phyloP scores from a whole-genome alignment of 2,797 vertebrate genomes.

The Schizopygopsis pylzovi region DNA sequence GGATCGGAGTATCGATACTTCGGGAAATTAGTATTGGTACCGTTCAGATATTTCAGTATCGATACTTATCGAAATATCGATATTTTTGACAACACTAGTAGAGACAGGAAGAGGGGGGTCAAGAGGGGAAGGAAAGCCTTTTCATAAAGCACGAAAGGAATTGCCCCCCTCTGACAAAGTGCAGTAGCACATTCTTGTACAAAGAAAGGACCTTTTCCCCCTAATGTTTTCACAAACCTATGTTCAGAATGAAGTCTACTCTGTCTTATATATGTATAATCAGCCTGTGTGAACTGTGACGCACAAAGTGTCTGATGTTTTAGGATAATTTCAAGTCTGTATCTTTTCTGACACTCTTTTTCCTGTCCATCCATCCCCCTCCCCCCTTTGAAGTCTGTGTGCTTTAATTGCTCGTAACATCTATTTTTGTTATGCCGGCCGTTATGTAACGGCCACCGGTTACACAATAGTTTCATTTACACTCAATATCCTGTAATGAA shows the following conservation, averaged over 20 bases:
- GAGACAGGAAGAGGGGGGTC: slow-evolving; percentile 50
- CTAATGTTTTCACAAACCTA: background rate
- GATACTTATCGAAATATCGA: too few relatives aligned
- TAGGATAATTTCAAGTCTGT: slow-evolving; percentile 1
- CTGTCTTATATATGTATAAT: background rate
- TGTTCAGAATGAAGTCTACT: background rate
- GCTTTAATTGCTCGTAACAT: slow-evolving; percentile 65
- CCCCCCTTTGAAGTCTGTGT: slow-evolving; percentile 55
- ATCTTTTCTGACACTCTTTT: background rate
- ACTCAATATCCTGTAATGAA: slow-evolving; percentile 58
- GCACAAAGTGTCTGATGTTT: background rate
- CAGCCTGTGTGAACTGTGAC: slow-evolving; percentile 6
- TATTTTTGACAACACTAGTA: too few relatives aligned
- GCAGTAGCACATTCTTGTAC: slow-evolving; percentile 7
- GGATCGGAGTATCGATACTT: too few relatives aligned
- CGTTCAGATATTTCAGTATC: too few relatives aligned
- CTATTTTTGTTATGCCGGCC: slow-evolving; percentile 58
- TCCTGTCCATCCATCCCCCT: slow-evolving; percentile 31
- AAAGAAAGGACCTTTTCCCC: slow-evolving; percentile 32
- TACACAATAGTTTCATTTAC: slow-evolving; percentile 73
- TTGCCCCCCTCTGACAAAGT: slow-evolving; percentile 40
- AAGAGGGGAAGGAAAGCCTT: slow-evolving; percentile 48
- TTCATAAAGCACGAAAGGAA: slow-evolving; percentile 49
- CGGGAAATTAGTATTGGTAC: too few relatives aligned
- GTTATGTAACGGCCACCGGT: slow-evolving; percentile 72